Base-by-base conservation (phyloP, 2,113 vertebrate genomes). In the Boulengeromyrus knoepffleri region DNA sequence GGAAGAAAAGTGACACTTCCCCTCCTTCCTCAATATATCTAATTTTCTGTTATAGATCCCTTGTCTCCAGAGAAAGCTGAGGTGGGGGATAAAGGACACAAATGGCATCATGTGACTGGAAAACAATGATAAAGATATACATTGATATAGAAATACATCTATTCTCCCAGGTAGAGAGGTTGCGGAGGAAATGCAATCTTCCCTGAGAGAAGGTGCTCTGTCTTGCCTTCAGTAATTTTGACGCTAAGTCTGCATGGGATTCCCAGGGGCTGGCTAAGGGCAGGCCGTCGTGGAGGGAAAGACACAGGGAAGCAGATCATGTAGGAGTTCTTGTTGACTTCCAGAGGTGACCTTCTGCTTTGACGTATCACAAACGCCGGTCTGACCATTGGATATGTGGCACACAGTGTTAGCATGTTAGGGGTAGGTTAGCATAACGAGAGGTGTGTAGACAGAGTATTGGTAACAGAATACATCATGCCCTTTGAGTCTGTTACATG, bases 121-220 rank as follows among this genome's bases (percentile, higher is more conserved):
- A 89, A 89, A 77, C 66, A 89, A 77, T 83, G 88, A 89, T 66
- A 27, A 80, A 89, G 70, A 52, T 36, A 27, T 77, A 52, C 46
- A 52, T 27, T 77, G 47, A 89, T 66, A 50, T 46, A 46, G 56
- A 58, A 17, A 45, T 47, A 62, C 42, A 27, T n/a, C 21, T 62
- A n/a, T 24, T 24, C n/a, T 47, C 42, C 39, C 58, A 45, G 27
- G 45, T 31, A 56, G 42, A 47, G 58, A 53, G 66, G 70, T 21
- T 31, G 13, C 17, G 31, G 27, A 80, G 88, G 47, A 52, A 52
- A 52, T n/a, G 88, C 58, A 49, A 49, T 88, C 87, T 70, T 74
- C 88, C 24, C 42, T 49, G 5, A 47, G 88, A 58, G 66, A 80
- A 77, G 53, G 42, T 74, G 15, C 47, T 50, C 62, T 21, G 45